Conservation (phyloP, 2,113 vertebrate genomes). For the Alethe castanea region DNA sequence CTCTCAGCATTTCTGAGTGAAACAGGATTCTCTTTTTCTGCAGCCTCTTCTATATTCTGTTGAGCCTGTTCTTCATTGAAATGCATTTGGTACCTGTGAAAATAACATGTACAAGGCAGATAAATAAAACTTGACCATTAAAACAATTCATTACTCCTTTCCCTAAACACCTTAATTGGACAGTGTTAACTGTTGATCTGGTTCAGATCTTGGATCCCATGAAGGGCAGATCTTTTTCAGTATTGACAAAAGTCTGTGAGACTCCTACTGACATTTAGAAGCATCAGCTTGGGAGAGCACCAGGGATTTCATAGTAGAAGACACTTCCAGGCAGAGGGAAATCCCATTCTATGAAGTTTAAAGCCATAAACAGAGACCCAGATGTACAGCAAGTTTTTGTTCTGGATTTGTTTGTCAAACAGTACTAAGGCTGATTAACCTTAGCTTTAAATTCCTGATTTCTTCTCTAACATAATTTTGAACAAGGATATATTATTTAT, state of each 20-base stretch:
- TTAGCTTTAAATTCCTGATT: background rate
- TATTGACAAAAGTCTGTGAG: background rate
- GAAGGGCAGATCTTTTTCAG: background rate
- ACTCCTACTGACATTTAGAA: background rate
- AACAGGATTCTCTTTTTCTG: background rate
- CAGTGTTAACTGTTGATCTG: background rate
- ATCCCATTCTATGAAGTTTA: rapidly evolving
- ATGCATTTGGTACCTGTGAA: background rate
- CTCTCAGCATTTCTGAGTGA: background rate
- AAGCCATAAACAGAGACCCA: background rate
- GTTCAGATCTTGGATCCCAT: background rate
- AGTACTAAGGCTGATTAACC: rapidly evolving
- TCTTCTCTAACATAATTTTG: background rate
- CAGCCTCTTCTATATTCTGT: background rate
- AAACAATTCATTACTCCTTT: background rate
- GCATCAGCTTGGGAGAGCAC: background rate
- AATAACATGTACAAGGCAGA: background rate
- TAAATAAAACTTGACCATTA: background rate
- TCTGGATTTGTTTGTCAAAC: background rate
- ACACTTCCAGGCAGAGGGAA: background rate
- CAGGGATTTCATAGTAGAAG: background rate
- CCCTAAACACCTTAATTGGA: background rate
- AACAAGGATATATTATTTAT: background rate
- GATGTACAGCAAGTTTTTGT: background rate
- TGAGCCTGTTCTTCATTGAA: background rate